Evolutionary conservation across 1,140 invertebrate genomes (phyloP), one percentile per base, ranked within the genome.

Genomic region (Drosophila erecta): DNA sequence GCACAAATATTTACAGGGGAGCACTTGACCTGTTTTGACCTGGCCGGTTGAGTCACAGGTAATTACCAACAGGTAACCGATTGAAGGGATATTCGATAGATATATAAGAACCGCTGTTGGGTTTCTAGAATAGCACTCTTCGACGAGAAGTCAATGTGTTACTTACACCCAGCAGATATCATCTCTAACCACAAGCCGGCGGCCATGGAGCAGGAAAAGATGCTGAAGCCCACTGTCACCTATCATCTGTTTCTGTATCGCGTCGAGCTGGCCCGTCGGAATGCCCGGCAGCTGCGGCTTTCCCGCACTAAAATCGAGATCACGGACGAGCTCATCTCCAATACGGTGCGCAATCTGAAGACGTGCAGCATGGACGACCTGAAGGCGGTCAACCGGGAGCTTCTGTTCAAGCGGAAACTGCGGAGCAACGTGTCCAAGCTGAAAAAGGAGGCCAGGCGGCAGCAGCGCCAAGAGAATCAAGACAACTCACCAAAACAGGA

Each of bases 191-290:
- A 24, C 11, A 22, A 7, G n/a, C 8, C 8, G 12, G 14, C 20
- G 33, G 24, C 47, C 62, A 89, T 89, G 84, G 84, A 89, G 73
- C 55, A 65, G 40, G 72, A 83, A 15, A 83, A 56, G 53, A 27
- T 58, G 5, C 51, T 49, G 41, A 84, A 76, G 47, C 70, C 89
- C 38, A 85, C 89, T 7, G 81, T 91, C 40, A 77, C 67, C 54
- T 91, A 91, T 60, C 84, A 91, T 35, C 46, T 91, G 57, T 91
- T 90, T 50, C 49, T 89, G 43, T 89, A 91, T 15, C 81, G 90
- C 14, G 64, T 69, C 35, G 89, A 91, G 27, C 41, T 91, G 67
- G 75, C 74, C 4, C 71, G 89, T 4, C 67, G 81, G 54, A 73
- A 91, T 70, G 69, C 81, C 20, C 81, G 81, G 3, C 80, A 76